Evolutionary conservation across 2,888 invertebrate genomes (phyloP), one percentile per base, ranked within the genome.

Genomic region (Trachelus troglodyta): DNA sequence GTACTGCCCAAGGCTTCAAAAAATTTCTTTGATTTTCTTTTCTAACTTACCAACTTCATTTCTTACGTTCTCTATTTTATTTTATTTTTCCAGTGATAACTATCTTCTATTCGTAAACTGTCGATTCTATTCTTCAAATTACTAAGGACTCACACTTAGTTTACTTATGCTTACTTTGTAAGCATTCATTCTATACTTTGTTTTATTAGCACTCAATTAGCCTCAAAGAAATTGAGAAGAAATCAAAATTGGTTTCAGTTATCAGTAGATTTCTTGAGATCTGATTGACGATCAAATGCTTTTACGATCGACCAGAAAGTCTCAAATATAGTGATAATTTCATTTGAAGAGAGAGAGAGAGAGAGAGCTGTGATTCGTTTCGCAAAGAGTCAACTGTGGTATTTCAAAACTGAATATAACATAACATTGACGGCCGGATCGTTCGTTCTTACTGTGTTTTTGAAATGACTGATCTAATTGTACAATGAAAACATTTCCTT

Each of bases 1-100:
- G 11, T 77, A 77, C 74, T 30, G 33, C 35, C 56, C 56, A 56
- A 56, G 23, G 23, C 56, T 15, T 56, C 23, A 9, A 56, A 23
- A 40, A 77, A 82, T 76, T 79, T 80, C 75, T 79, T 78, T 76
- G 11, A 74, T 56, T 68, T 76, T 33, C 37, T 79, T 74, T 56
- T 1, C 33, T 9, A 9, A 23, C 23, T 23, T 56, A 56, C 15
- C 6, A 23, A 40, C 15, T 6, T 40, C 6, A 15, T 15, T 40
- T 40, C 4, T 15, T 40, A 2, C 9, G 56, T 23, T 56, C 23
- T 23, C 56, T 56, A 15, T 56, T 56, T 56, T 9, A 56, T 9
- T 23, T 6, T 23, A 9, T 23, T 23, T 56, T 23, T 56, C 2
- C 56, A 9, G 23, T 56, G 56, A 56, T 56, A 23, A 56, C 56